phyloP scores from a whole-genome alignment of 2,797 vertebrate species.

The Serranus cabrilla region DNA sequence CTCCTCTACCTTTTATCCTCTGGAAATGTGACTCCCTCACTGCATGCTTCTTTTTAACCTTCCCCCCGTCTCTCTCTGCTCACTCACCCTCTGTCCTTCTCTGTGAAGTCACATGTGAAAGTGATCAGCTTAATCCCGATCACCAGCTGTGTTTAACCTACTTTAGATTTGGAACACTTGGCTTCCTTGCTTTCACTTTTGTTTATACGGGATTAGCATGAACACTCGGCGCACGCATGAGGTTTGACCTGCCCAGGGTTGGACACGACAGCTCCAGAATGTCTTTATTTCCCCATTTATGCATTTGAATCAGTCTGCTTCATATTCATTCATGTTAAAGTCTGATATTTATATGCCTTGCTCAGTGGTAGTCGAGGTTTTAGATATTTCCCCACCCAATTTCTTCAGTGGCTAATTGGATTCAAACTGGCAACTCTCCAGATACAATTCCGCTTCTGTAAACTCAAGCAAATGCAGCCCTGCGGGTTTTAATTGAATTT shows the following conservation, averaged over 20 bases:
- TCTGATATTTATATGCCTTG: conserved; percentile 13
- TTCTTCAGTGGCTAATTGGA: conserved; percentile 19
- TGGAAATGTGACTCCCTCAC: conserved; percentile 71
- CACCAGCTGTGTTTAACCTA: conserved; percentile 81
- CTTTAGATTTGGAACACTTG: conserved; percentile 71
- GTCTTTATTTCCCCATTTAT: conserved; percentile 9
- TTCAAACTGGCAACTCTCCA: conserved; percentile 59
- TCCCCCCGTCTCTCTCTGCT: conserved; percentile 37
- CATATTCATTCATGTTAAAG: neutral
- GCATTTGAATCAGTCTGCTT: conserved; percentile 1
- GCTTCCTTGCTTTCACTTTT: conserved; percentile 56
- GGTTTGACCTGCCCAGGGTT: conserved; percentile 42
- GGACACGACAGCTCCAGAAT: neutral
- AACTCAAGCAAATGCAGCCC: conserved; percentile 53
- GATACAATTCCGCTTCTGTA: conserved; percentile 32
- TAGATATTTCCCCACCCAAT: neutral
- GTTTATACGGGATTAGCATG: conserved; percentile 59
- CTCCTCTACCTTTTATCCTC: conserved; percentile 70
- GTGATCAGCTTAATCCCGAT: conserved; percentile 80
- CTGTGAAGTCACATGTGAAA: conserved; percentile 76
- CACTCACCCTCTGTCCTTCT: conserved; percentile 41
- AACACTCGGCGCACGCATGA: conserved; percentile 31
- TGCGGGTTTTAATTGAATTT: conserved; percentile 59
- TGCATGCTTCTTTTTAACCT: conserved; percentile 60
- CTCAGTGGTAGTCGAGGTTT: conserved; percentile 2